Evolutionary conservation across 2,888 invertebrate genomes (phyloP), one percentile per base, ranked within the genome.

Genomic region (Petrolisthes manimaculis): DNA sequence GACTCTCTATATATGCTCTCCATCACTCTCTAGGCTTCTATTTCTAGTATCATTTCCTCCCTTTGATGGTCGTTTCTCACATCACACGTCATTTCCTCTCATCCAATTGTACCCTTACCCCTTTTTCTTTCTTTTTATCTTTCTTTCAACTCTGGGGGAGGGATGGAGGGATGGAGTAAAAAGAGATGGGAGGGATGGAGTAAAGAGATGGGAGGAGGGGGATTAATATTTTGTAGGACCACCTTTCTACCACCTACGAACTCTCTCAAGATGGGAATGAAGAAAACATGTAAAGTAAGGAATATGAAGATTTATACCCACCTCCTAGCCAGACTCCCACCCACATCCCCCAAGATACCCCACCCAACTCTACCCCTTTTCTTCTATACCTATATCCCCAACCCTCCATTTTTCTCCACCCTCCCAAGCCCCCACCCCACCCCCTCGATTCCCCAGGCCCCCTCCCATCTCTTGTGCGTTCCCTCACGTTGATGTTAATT

Each of bases 401-500:
- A 37, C 37, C 37, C 37, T 37, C 37, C 37, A 37, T 1, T 37
- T 37, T 37, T 37, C 37, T 37, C 37, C 37, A 37, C 37, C 0
- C 37, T 37, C 37, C 37, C 37, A 37, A 37, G 2, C 37, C 37
- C 37, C 37, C 37, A 37, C 37, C 37, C 37, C 37, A 37, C 37
- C 37, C 37, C 37, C 37, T 37, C 37, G 0, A 37, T 37, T 2
- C 2, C 37, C 37, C 37, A 37, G 37, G 37, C 37, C 37, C 37
- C 37, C 37, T 37, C 37, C 37, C 37, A 0, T 37, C 37, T 37
- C 37, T 37, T 37, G 77, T 51, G 51, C 78, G 61, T 24, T 80
- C 80, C 54, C 74, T 53, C 67, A 83, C 87, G 83, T 87, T 87
- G 87, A 87, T 83, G 87, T 55, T 71, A 71, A 83, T 87, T 87